phyloP scores from a whole-genome alignment of 2,113 vertebrate genomes.

The Rhinopomastus cyanomelas region DNA sequence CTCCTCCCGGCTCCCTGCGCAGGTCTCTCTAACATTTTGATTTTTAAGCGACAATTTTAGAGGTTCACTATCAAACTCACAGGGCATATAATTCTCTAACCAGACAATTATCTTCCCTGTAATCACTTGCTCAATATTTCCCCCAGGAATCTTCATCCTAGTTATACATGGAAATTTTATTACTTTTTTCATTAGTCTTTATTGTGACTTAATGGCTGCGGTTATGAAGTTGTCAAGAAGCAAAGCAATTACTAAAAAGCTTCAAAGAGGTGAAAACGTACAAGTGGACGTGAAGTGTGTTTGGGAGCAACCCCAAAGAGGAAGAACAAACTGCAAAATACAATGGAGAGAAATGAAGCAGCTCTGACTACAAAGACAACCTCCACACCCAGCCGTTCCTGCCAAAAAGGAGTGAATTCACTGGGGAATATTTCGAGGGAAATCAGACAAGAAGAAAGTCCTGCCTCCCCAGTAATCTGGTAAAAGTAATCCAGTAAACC shows the following conservation, averaged over 20 bases:
- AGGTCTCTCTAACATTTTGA: slow-evolving; percentile 33
- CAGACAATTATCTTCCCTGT: slow-evolving; percentile 71
- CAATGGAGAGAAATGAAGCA: slow-evolving; percentile 24
- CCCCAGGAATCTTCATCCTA: slow-evolving; percentile 69
- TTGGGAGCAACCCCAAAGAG: slow-evolving; percentile 19
- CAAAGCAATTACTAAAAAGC: slow-evolving; percentile 55
- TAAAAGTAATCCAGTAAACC: too few relatives aligned
- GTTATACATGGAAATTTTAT: slow-evolving; percentile 68
- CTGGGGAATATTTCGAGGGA: neutral
- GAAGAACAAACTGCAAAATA: neutral
- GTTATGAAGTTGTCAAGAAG: slow-evolving; percentile 61
- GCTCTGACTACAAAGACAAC: neutral
- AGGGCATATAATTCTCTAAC: slow-evolving; percentile 70
- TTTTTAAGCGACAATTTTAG: slow-evolving; percentile 54
- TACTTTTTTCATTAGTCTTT: slow-evolving; percentile 69
- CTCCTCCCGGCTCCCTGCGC: slow-evolving; percentile 6
- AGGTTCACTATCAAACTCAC: slow-evolving; percentile 57
- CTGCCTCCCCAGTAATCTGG: neutral
- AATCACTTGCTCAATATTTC: slow-evolving; percentile 71
- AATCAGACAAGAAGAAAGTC: neutral
- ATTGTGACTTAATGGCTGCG: slow-evolving; percentile 49
- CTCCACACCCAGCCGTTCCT: neutral
- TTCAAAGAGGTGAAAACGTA: slow-evolving; percentile 16
- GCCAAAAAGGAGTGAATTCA: neutral
- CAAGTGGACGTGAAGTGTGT: neutral